Conservation (phyloP, 1,140 invertebrate genomes). For the Batillaria attramentaria region DNA sequence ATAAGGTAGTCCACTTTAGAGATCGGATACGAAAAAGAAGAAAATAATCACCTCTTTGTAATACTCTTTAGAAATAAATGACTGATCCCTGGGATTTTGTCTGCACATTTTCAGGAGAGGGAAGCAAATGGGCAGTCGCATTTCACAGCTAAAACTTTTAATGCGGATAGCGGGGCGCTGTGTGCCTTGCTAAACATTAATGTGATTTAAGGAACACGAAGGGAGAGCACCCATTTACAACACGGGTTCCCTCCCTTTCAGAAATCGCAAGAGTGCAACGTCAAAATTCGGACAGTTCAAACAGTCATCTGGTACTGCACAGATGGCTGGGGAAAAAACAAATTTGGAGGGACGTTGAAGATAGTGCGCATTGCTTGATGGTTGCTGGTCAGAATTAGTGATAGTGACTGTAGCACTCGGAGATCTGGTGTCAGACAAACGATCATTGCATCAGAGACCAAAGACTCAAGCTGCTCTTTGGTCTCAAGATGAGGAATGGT, state of each 20-base stretch:
- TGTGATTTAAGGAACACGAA: conserved; percentile 10
- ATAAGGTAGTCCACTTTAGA: neutral
- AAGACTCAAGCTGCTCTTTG: neutral
- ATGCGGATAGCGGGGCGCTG: neutral
- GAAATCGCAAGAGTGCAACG: neutral
- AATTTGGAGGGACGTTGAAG: neutral
- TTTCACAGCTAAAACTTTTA: neutral
- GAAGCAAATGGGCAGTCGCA: neutral
- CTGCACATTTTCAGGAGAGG: neutral
- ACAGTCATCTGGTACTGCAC: conserved; percentile 6
- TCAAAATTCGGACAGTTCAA: neutral
- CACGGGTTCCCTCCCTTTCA: neutral
- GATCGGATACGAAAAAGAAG: neutral
- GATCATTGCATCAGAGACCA: neutral
- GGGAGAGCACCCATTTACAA: conserved; percentile 19
- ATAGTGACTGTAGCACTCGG: neutral
- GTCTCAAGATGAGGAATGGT: neutral
- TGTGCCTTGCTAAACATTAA: neutral
- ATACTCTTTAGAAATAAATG: neutral
- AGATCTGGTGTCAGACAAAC: neutral
- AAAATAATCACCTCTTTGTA: neutral
- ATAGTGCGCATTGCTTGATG: too few relatives aligned
- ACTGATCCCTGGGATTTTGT: neutral
- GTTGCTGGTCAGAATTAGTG: neutral
- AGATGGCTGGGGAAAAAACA: conserved; percentile 17